Base-by-base conservation (phyloP, 2,113 vertebrate species). In the Melanerpes aurifrons region DNA sequence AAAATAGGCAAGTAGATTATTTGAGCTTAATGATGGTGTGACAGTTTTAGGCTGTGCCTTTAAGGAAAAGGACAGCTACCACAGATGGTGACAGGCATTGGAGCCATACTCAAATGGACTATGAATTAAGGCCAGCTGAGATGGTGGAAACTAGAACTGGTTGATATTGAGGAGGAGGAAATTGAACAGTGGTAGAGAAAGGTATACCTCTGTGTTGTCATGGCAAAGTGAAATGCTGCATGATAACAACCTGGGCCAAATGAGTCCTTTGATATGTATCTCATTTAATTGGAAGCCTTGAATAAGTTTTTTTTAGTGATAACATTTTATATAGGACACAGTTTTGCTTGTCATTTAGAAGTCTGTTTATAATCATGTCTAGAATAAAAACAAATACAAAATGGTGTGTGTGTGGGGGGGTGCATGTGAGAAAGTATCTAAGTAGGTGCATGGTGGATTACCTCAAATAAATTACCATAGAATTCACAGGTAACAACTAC, bases 141-240 rank as follows among this genome's bases (percentile, higher is more conserved):
- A 56, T 24, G 13, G 32, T 12, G 5, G 72, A 81, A 73, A 47
- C 40, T 12, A 0, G 29, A 86, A 28, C 6, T 78, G 40, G 8
- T 37, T 67, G 72, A 40, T 76, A 35, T 0, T 32, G 11, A 4
- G 3, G 19, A 62, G 9, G 2, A 2, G 5, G 5, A 3, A 32
- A 67, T 72, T 47, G 29, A 62, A 18, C 3, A 1, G 3, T 40
- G 25, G 50, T 28, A 79, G 47, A 45, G 25, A 66, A 67, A 37
- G 15, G 3, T 62, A 25, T 82, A 61, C 7, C 56, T 80, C 2
- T 53, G 28, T 24, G 40, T 57, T 71, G 54, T 54, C 40, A 25
- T 2, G 15, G 11, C 19, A 35, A 25, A 56, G 13, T 66, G 57
- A 58, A 89, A 73, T 20, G 15, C 7, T 75, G 26, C 5, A 15